Conservation (phyloP, 2,888 invertebrate genomes). For the Acleris sparsana region DNA sequence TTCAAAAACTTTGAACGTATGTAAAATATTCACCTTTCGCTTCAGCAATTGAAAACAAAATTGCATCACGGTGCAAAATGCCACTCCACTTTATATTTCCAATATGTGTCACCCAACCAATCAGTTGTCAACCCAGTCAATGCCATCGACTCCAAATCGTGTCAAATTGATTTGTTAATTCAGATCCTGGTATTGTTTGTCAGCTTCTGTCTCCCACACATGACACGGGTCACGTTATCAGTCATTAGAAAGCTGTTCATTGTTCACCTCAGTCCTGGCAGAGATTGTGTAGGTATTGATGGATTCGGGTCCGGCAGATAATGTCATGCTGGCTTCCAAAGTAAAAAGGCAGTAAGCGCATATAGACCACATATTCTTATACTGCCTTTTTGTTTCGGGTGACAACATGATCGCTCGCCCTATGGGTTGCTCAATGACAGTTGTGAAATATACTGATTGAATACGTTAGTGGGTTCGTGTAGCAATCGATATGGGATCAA, state of each 20-base stretch:
- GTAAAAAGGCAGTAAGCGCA: background rate
- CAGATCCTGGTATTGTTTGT: background rate
- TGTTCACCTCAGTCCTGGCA: conserved; percentile 67
- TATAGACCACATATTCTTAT: background rate
- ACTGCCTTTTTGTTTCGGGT: no score
- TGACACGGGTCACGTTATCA: conserved; percentile 56
- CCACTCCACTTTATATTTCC: no score
- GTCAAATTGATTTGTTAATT: no score
- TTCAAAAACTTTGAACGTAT: no score
- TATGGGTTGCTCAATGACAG: conserved; percentile 48
- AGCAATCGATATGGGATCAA: conserved; percentile 43
- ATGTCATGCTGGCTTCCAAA: conserved; percentile 56
- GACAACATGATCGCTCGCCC: conserved; percentile 57
- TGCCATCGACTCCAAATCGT: no score
- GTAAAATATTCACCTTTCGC: no score
- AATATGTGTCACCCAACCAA: no score
- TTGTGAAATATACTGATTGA: conserved; percentile 42
- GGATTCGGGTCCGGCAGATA: conserved; percentile 62
- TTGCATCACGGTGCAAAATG: no score
- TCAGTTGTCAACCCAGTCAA: no score
- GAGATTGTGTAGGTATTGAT: conserved; percentile 55
- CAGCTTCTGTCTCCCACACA: conserved; percentile 26
- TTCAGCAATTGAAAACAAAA: no score
- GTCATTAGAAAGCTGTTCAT: conserved; percentile 74
- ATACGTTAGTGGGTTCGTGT: background rate